These are phyloP conservation scores for Tiliacea citrago DNA, from an alignment of 2,888 invertebrate genomes.

Conservation along the genomic window DNA sequence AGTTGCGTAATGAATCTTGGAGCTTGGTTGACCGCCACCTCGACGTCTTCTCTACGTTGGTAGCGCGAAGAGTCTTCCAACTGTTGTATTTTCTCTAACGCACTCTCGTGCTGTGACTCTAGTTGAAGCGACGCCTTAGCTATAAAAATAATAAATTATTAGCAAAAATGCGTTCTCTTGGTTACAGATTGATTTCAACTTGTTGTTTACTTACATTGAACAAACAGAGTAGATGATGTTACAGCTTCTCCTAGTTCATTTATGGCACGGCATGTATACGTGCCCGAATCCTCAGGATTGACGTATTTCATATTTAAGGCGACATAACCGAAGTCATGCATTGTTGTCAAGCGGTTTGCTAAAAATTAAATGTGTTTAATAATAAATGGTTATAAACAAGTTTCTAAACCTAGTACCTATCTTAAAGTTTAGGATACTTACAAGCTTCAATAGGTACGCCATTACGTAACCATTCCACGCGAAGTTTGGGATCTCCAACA, in stretches of 20 bases:
- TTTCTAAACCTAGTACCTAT: background rate
- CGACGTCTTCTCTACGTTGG: constrained; percentile 95
- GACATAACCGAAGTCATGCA: constrained; percentile 99
- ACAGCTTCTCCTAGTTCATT: constrained; percentile 98
- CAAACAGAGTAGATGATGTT: constrained; percentile 97
- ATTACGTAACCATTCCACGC: constrained; percentile 98
- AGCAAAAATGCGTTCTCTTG: background rate
- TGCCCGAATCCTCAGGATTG: constrained; percentile 98
- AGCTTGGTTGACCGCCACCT: constrained; percentile 94
- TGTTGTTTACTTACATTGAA: constrained; percentile 93
- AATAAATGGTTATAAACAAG: background rate
- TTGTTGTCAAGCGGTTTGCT: constrained; percentile 97
- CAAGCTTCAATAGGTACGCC: constrained; percentile 97
- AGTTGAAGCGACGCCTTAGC: constrained; percentile 96
- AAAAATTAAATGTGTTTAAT: constrained; percentile 56
- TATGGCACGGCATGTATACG: constrained; percentile 98
- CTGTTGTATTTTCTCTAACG: constrained; percentile 96
- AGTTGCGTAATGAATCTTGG: constrained; percentile 96
- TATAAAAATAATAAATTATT: constrained; percentile 70
- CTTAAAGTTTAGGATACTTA: constrained; percentile 83
- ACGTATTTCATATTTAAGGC: constrained; percentile 98
- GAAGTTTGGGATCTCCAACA: constrained; percentile 97
- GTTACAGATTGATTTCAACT: background rate
- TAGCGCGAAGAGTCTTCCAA: constrained; percentile 96
- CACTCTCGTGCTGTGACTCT: constrained; percentile 97